Evolutionary conservation across 2,888 invertebrate genomes (phyloP), one percentile per base, ranked within the genome.

Genomic region (Ectropis crepuscularia): DNA sequence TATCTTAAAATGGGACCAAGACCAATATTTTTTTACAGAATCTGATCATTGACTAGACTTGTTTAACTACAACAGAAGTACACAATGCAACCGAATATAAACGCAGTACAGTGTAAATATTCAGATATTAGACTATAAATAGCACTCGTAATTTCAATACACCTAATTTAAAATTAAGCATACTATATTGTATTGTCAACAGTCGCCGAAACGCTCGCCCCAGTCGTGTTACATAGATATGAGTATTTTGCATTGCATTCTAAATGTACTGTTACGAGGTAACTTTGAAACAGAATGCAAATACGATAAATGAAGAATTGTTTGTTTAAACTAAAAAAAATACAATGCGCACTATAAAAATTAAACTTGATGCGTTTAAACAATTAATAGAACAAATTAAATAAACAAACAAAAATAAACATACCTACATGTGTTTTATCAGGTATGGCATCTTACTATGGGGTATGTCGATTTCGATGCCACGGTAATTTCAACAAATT

Each of bases 181-280:
- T 88, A 84, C 76, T 82, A 77, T 82, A 84, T 79, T 82, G 88
- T 90, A 90, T 90, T 92, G 92, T 92, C 92, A 90, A 87, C 81
- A 73, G 86, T 90, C 89, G 79, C 83, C 85, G 77, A 86, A 85
- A 79, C 80, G 86, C 92, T 92, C 92, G 92, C 92, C 92, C 92
- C 91, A 90, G 83, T 76, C 84, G 79, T 79, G 85, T 75, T 78
- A 79, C 75, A 79, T 82, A 80, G 75, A 78, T 71, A 69, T 82
- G 88, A 89, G 88, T 89, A 88, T 89, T 88, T 76, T 64, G 68
- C 67, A 74, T 71, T 71, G 79, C 75, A 78, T 69, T 67, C 48
- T 63, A 62, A 5, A 57, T 41, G 41, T 61, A 49, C 39, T 58
- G 74, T 76, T 73, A 66, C 57, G 77, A 68, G 71, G 79, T 80